Evolutionary conservation across 2,888 invertebrate genomes (phyloP), one percentile per base, ranked within the genome.

Genomic region (Coleophora deauratella): DNA sequence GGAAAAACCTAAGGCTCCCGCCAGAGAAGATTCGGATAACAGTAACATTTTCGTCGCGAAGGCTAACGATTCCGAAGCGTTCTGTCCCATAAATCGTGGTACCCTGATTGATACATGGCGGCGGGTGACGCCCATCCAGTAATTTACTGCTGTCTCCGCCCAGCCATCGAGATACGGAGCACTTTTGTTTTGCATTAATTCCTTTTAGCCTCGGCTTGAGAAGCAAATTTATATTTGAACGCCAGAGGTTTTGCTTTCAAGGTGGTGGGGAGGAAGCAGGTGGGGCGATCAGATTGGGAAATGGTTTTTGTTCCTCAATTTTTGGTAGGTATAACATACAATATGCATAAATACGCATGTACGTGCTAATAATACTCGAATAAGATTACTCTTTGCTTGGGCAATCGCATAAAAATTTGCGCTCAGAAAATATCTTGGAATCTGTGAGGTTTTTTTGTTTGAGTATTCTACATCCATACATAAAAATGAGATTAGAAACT

Each of bases 101-200:
- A 58, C 53, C 58, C 82, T 86, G 86, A 86, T 87, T 85, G 86
- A 86, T 86, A 86, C 86, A 86, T 81, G 85, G 85, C 82, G 79
- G 79, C 75, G 81, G 86, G 82, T 87, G 87, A 87, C 87, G 86
- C 87, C 87, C 87, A 88, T 87, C 81, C 79, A 78, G 88, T 88
- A 88, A 88, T 88, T 88, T 89, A 89, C 85, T 88, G 88, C 86
- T 88, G 87, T 84, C 69, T 78, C 78, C 82, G 81, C 88, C 88
- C 90, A 82, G 67, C 82, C 84, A 68, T 70, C 87, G 81, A 72
- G 82, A 80, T 82, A 78, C 64, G 68, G 65, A 21, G 57, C 72
- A 80, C 82, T 82, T 84, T 84, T 85, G 84, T 84, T 85, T 85
- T 81, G 84, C 84, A 85, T 85, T 84, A 82, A 82, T 84, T 80